Conservation (phyloP, 2,888 invertebrate genomes). For the Ichneumoninae sp. region DNA sequence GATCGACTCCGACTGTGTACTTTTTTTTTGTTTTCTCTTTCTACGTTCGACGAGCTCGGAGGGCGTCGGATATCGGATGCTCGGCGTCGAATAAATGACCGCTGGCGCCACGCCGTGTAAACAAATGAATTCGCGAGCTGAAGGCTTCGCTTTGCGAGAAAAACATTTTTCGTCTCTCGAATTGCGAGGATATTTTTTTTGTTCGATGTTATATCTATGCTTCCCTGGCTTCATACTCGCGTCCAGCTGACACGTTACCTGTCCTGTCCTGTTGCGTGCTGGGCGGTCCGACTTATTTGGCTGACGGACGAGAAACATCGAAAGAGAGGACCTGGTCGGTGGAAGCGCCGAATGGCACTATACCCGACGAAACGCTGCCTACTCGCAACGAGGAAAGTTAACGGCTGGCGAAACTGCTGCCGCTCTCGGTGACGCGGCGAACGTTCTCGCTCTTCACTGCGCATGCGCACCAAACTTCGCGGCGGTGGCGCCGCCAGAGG, state of each 20-base stretch:
- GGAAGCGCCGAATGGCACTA: slow-evolving; percentile 61
- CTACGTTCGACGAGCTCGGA: background rate
- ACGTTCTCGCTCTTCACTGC: background rate
- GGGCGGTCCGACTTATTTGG: background rate
- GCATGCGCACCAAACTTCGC: slow-evolving; percentile 8
- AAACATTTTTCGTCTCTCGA: background rate
- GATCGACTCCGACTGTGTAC: background rate
- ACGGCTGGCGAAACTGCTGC: slow-evolving; percentile 35
- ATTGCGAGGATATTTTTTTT: background rate
- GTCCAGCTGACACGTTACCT: slow-evolving; percentile 59
- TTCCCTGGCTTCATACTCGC: background rate
- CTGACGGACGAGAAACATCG: slow-evolving; percentile 31
- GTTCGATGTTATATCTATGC: background rate
- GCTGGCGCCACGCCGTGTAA: background rate
- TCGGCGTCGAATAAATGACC: background rate
- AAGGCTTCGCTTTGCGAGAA: background rate
- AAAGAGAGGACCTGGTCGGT: slow-evolving; percentile 4
- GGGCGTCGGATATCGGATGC: background rate
- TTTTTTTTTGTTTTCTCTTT: background rate
- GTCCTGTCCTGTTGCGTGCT: background rate
- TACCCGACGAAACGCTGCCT: background rate
- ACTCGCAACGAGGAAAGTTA: background rate
- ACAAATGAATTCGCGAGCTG: background rate
- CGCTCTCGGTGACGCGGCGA: slow-evolving; percentile 37
- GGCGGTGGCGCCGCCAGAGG: background rate